Conservation (phyloP, 2,113 vertebrate species). For the Sisor rabdophorus region DNA sequence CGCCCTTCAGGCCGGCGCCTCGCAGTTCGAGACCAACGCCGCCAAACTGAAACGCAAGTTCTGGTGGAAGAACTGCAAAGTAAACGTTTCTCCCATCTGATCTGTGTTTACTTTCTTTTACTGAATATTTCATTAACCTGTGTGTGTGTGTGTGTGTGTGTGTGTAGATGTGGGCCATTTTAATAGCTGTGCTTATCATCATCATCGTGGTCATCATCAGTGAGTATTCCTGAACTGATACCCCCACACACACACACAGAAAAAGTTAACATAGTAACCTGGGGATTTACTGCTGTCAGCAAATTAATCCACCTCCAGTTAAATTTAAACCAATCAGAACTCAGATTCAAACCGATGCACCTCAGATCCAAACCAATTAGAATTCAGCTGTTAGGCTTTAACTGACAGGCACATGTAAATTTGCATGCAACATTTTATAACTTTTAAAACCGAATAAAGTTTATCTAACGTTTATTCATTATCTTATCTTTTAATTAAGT, state of each 20-base stretch:
- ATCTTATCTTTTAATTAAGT: conserved; percentile 53
- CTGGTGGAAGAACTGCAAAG: conserved; percentile 92
- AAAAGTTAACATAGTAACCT: background rate
- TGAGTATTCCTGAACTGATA: conserved; percentile 66
- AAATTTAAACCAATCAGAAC: too few species aligned
- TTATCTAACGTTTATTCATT: background rate
- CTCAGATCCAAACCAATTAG: background rate
- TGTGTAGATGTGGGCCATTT: conserved; percentile 93
- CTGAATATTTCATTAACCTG: background rate
- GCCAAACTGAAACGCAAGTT: conserved; percentile 89
- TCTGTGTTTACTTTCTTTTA: too few species aligned
- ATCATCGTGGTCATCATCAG: conserved; percentile 86
- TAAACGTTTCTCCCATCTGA: conserved; percentile 39
- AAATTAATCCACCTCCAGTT: background rate
- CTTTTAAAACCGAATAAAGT: too few species aligned
- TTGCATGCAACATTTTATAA: background rate
- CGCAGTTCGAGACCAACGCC: conserved; percentile 93
- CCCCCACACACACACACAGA: background rate
- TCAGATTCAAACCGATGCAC: too few species aligned
- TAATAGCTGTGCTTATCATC: conserved; percentile 81
- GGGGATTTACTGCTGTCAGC: background rate
- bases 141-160: background rate
- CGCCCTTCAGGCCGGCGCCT: conserved; percentile 89
- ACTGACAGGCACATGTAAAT: too few species aligned
- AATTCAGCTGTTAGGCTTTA: background rate